Percentiles rank a stretch among this genome's conserved stretches.
Conservation (phyloP, 1,140 invertebrate genomes). For the Epicauta chinensis region DNA sequence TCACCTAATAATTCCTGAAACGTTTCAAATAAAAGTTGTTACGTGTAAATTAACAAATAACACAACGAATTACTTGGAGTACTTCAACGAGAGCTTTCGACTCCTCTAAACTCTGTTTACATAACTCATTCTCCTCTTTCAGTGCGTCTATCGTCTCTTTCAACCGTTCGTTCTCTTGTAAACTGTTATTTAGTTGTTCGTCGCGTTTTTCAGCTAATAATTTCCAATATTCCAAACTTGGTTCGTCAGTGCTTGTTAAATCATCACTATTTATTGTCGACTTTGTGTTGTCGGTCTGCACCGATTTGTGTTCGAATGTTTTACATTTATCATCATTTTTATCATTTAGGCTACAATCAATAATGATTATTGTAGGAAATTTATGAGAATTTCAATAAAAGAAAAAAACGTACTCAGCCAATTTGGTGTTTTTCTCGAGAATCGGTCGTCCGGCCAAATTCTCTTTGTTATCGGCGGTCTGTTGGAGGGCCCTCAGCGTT, state of each 20-base stretch:
- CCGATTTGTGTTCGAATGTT: conserved; percentile 45
- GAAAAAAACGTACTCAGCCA: conserved; percentile 25
- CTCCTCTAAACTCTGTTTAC: conserved; percentile 61
- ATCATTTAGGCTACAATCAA: conserved; percentile 6
- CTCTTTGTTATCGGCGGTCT: conserved; percentile 54
- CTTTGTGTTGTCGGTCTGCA: conserved; percentile 51
- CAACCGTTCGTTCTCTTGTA: conserved; percentile 56
- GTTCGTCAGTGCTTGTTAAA: conserved; percentile 55
- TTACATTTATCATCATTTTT: conserved; percentile 32
- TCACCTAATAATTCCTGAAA: too few relatives aligned
- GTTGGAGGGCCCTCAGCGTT: conserved; percentile 57
- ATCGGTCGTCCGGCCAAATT: conserved; percentile 52
- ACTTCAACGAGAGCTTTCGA: conserved; percentile 58
- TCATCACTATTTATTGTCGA: conserved; percentile 51
- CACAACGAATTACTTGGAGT: conserved; percentile 42
- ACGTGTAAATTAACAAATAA: too few relatives aligned
- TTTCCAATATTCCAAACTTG: conserved; percentile 64
- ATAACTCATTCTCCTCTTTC: conserved; percentile 56
- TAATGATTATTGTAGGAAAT: not conserved
- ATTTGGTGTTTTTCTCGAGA: conserved; percentile 26
- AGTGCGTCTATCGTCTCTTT: conserved; percentile 49
- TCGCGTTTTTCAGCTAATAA: conserved; percentile 57
- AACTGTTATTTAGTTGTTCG: conserved; percentile 55
- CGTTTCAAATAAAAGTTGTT: too few relatives aligned
- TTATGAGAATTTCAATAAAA: not conserved